Evolutionary conservation across 2,888 invertebrate species (phyloP).

Genomic region (Morpho achilles): DNA sequence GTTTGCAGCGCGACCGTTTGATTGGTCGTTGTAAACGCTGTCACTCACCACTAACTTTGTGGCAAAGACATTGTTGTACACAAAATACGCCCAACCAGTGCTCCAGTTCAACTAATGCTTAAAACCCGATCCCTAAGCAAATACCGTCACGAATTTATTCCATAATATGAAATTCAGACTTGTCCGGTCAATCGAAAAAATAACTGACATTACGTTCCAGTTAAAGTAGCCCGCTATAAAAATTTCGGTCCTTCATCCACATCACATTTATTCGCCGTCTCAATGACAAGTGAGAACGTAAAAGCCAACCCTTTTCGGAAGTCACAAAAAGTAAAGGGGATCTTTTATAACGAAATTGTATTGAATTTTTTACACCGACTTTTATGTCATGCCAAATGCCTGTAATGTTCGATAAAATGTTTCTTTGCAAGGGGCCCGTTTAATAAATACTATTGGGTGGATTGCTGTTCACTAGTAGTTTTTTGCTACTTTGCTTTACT

Average conservation of each 20-base stretch:
- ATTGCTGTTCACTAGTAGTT: neutral
- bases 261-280: conserved; percentile 16
- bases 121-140: no score
- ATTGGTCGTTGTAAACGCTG: no score
- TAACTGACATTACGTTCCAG: conserved; percentile 8
- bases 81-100: no score
- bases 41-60: no score
- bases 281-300: conserved; percentile 24
- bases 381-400: conserved; percentile 20
- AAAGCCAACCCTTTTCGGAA: conserved; percentile 25
- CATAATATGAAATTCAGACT: no score
- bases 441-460: conserved; percentile 4
- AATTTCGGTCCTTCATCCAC: conserved; percentile 17
- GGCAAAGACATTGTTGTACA: no score
- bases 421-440: conserved; percentile 10
- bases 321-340: conserved; percentile 20
- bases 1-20: no score
- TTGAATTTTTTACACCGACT: conserved; percentile 21
- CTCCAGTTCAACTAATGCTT: no score
- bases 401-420: conserved; percentile 18
- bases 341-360: conserved; percentile 21
- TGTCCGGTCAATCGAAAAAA: no score
- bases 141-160: no score
- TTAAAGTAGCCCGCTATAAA: conserved; percentile 19
- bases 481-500: no score